Evolutionary conservation across 2,113 vertebrate genomes (phyloP).

Genomic region (Notechis scutatus): DNA sequence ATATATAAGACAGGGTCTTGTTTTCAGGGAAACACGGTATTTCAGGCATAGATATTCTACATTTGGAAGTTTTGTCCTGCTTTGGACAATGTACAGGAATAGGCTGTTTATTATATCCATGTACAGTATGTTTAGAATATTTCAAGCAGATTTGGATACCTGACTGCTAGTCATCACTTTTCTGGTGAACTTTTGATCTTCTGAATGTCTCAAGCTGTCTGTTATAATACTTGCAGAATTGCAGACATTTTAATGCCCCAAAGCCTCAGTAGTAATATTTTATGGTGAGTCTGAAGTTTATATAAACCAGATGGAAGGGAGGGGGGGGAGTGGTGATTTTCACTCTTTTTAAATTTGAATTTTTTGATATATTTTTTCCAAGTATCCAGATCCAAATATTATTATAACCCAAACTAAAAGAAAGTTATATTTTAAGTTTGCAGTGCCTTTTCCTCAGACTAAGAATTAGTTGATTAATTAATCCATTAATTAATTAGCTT

Average conservation of each 20-base stretch:
- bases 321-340: background rate
- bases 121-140: background rate
- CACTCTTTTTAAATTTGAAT: background rate
- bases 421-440: background rate
- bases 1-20: too few species aligned
- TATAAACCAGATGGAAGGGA: background rate
- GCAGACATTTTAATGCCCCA: background rate
- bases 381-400: background rate
- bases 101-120: background rate
- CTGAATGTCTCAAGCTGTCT: background rate
- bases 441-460: background rate
- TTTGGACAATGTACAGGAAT: background rate
- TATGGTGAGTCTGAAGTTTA: background rate
- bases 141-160: background rate
- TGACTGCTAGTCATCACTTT: background rate
- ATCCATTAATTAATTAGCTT: background rate
- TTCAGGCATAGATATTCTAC: background rate
- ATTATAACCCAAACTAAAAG: background rate
- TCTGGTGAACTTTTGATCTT: background rate
- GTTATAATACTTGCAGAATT: background rate
- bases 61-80: background rate
- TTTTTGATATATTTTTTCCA: background rate
- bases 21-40: background rate
- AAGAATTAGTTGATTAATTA: background rate
- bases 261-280: background rate